These are phyloP conservation scores for Blastobasis adustella DNA, from an alignment of 2,888 invertebrate genomes.

Conservation along the genomic window DNA sequence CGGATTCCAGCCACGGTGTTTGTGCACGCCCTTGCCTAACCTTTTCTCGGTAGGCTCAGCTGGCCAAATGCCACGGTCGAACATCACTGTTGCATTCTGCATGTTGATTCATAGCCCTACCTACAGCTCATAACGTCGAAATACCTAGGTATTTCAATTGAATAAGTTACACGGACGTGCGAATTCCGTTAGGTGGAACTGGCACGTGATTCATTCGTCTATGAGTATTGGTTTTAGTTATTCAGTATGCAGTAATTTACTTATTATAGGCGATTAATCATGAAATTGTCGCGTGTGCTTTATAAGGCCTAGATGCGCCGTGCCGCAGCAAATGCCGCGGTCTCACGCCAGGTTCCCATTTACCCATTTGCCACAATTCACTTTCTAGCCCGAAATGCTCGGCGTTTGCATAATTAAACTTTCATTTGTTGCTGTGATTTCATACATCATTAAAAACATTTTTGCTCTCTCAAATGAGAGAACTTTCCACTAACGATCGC, in stretches of 20 bases:
- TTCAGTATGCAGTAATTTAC: too few species aligned
- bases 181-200: too few species aligned
- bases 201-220: too few species aligned
- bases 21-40: slow-evolving; percentile 4
- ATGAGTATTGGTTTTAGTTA: too few species aligned
- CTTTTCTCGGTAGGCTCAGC: slow-evolving; percentile 15
- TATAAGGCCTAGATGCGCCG: too few species aligned
- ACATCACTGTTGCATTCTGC: slow-evolving; percentile 10
- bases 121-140: too few species aligned
- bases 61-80: slow-evolving; percentile 37
- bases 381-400: neutral
- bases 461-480: neutral
- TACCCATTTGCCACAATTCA: neutral
- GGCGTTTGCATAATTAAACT: slow-evolving; percentile 1
- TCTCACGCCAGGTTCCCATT: slow-evolving; percentile 2
- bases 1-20: slow-evolving; percentile 22
- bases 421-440: neutral
- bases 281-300: too few species aligned
- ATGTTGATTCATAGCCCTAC: neutral
- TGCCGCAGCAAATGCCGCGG: neutral
- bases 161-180: too few species aligned
- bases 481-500: neutral
- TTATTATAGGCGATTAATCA: too few species aligned
- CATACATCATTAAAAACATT: neutral
- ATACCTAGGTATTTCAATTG: too few species aligned